Percentiles rank a stretch among this genome's conserved stretches.
phyloP scores from a whole-genome alignment of 1,140 invertebrate genomes.

The Heterodera schachtii region DNA sequence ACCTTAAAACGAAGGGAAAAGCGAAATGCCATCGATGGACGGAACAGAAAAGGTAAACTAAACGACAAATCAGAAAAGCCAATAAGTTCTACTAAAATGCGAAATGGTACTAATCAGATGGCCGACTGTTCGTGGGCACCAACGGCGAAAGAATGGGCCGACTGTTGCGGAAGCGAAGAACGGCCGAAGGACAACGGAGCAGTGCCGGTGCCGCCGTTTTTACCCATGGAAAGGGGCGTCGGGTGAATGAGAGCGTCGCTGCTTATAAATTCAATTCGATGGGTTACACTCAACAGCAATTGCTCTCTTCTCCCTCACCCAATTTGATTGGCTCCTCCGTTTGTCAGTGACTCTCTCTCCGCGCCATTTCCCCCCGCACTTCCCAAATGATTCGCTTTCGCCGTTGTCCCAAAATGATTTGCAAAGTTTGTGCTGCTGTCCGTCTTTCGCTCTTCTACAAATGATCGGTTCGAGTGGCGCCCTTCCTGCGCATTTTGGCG shows the following conservation, averaged over 20 bases:
- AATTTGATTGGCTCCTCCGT: neutral
- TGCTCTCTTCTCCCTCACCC: neutral
- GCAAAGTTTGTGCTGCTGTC: neutral
- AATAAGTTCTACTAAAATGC: neutral
- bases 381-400: neutral
- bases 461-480: neutral
- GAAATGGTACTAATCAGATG: neutral
- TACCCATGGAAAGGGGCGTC: constrained; percentile 3
- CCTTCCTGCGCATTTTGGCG: neutral
- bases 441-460: neutral
- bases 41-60: too few relatives aligned
- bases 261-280: constrained; percentile 1
- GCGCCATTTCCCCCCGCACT: neutral
- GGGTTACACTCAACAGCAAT: neutral
- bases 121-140: neutral
- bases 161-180: neutral
- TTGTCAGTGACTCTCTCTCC: neutral
- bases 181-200: neutral
- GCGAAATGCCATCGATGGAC: neutral
- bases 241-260: constrained; percentile 25
- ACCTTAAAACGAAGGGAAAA: neutral
- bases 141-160: neutral
- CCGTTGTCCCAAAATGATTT: neutral
- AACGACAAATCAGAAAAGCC: too few relatives aligned
- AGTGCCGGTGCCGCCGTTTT: constrained; percentile 5